Evolutionary conservation across 2,797 vertebrate species (phyloP), one percentile per base, ranked within the genome.

Genomic region (Enteromius unitaeniatus): DNA sequence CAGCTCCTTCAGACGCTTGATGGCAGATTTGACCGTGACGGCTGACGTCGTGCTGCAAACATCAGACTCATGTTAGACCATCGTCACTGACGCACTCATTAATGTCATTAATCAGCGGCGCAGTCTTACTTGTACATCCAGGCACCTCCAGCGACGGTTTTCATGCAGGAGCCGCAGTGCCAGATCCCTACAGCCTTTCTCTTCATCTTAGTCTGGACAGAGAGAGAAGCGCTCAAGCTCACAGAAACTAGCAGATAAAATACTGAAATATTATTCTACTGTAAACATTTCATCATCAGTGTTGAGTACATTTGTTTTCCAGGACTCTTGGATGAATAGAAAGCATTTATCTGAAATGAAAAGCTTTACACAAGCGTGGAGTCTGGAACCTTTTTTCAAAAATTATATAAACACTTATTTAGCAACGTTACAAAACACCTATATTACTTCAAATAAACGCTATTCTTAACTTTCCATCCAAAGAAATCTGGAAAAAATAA

Each of bases 121-220:
- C 7, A 0, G 1, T 21, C 97, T 91, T 95, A 99, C 98, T 99
- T 99, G 94, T 99, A 99, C 49, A 96, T 98, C 98, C 98, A 99
- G 83, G 98, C 98, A 68, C 98, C 98, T 88, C 98, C 98, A 86
- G 98, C 98, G 47, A 99, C 98, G 0, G 97, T 99, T 84, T 99
- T 99, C 96, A 95, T 99, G 93, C 98, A 99, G 88, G 98, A 99
- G 14, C 97, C 97, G 87, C 98, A 99, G 87, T 97, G 97, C 98
- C 98, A 99, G 94, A 99, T 99, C 23, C 98, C 98, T 49, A 99
- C 98, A 37, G 98, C 98, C 90, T 95, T 96, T 88, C 98, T 97
- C 96, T 99, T 99, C 98, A 99, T 99, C 92, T 99, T 99, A 45
- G 97, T 99, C 98, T 99, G 88, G 76, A 37, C 6, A 69, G 15